phyloP scores from a whole-genome alignment of 2,888 invertebrate species.

The Trilocha varians region DNA sequence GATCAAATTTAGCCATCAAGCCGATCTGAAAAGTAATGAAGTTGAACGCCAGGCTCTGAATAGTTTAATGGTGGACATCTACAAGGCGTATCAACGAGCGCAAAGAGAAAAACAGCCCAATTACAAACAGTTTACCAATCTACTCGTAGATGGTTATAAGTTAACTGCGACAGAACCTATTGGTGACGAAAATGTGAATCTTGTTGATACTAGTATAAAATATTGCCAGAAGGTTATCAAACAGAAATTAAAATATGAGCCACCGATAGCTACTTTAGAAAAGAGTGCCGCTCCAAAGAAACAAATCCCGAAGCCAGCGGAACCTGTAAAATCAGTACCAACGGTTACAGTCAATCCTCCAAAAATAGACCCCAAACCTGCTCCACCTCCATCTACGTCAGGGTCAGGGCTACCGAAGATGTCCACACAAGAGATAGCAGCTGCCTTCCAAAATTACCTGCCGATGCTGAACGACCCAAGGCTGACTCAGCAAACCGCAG shows the following conservation, averaged over 20 bases:
- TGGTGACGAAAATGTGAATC: constrained; percentile 72
- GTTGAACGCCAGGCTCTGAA: constrained; percentile 64
- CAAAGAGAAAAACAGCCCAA: constrained; percentile 77
- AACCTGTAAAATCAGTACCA: constrained; percentile 23
- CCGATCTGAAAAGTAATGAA: constrained; percentile 56
- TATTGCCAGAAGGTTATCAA: constrained; percentile 79
- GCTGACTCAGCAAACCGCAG: constrained; percentile 50
- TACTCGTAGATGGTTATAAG: constrained; percentile 81
- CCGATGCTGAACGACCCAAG: constrained; percentile 52
- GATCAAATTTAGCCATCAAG: constrained; percentile 64
- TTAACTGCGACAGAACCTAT: constrained; percentile 74
- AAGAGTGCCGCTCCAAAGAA: constrained; percentile 52
- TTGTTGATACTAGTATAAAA: constrained; percentile 79
- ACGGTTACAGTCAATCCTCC: constrained; percentile 16
- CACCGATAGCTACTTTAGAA: constrained; percentile 48
- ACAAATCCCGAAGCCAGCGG: constrained; percentile 36
- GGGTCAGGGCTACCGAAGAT: constrained; percentile 39
- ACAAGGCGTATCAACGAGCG: constrained; percentile 79
- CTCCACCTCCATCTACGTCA: constrained; percentile 14
- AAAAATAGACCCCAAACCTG: constrained; percentile 32
- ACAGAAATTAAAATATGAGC: constrained; percentile 71
- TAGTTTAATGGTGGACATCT: constrained; percentile 72
- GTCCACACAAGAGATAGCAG: constrained; percentile 47
- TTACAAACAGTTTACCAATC: constrained; percentile 74
- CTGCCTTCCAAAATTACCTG: constrained; percentile 52